A percentile compares a stretch with the other conserved stretches of the same genome.
phyloP scores from a whole-genome alignment of 1,140 invertebrate genomes.

The Lepidurus packardi region DNA sequence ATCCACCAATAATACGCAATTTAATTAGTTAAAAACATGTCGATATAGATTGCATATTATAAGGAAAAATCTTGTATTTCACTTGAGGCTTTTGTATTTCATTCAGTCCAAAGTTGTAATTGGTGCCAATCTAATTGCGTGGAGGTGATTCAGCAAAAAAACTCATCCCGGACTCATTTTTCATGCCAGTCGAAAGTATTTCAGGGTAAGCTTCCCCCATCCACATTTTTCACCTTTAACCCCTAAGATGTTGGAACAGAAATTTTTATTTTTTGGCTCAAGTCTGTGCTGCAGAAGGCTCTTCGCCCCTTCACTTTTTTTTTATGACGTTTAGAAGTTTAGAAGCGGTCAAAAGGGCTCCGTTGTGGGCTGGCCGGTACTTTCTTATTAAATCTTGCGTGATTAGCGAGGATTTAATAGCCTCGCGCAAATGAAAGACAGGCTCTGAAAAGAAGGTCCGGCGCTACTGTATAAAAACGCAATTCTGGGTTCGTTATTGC shows the following conservation, averaged over 20 bases:
- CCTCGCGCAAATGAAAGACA: constrained; percentile 17
- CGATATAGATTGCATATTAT: no score
- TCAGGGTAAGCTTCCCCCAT: not conserved
- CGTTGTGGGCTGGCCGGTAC: not conserved
- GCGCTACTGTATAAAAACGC: not conserved
- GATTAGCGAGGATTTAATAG: constrained; percentile 14
- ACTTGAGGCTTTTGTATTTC: no score
- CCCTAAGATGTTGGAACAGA: not conserved
- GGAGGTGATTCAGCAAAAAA: not conserved
- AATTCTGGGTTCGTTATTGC: not conserved
- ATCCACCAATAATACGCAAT: no score
- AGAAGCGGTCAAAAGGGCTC: not conserved
- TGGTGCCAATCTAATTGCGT: constrained; percentile 8
- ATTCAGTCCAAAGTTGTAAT: not conserved
- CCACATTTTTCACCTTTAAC: constrained; percentile 1
- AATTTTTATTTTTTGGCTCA: not conserved
- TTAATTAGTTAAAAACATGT: no score
- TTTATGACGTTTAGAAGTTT: no score
- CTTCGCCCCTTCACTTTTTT: not conserved
- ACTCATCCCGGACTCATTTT: constrained; percentile 6
- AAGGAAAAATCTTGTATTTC: no score
- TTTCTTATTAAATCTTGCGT: constrained; percentile 11
- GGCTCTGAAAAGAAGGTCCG: not conserved
- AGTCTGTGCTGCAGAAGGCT: not conserved
- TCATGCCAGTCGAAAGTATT: constrained; percentile 10